A percentile compares a stretch with the other conserved stretches of the same genome.
phyloP scores from a whole-genome alignment of 2,113 vertebrate species.

The Alaudala cheleensis region DNA sequence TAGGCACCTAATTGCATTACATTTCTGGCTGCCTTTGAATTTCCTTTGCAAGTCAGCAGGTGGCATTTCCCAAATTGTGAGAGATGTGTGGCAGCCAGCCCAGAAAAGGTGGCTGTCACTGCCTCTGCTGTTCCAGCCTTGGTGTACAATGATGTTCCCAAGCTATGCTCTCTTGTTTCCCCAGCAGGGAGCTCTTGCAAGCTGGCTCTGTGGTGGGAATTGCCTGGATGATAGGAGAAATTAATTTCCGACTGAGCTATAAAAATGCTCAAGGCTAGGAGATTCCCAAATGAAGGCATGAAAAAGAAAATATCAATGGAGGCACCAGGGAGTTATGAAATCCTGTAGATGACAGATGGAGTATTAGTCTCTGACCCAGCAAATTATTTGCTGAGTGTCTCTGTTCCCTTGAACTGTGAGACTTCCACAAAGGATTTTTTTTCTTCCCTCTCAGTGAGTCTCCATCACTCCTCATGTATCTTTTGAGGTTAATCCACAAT shows the following conservation, averaged over 20 bases:
- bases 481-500: neutral
- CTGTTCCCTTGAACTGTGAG: neutral
- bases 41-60: neutral
- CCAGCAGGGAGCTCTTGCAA: neutral
- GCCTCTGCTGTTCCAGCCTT: neutral
- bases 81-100: neutral
- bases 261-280: neutral
- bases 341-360: neutral
- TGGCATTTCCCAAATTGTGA: neutral
- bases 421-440: neutral
- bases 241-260: neutral
- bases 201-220: neutral
- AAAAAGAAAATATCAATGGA: neutral
- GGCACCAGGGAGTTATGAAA: neutral
- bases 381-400: neutral
- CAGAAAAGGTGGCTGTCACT: neutral
- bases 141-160: neutral
- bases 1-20: neutral
- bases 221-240: neutral
- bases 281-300: neutral
- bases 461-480: neutral
- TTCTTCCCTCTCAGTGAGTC: neutral
- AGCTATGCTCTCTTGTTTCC: neutral
- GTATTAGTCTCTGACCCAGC: constrained; percentile 31
- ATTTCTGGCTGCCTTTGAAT: neutral